Conservation (phyloP, 2,888 invertebrate species). For the Linyphia triangularis region DNA sequence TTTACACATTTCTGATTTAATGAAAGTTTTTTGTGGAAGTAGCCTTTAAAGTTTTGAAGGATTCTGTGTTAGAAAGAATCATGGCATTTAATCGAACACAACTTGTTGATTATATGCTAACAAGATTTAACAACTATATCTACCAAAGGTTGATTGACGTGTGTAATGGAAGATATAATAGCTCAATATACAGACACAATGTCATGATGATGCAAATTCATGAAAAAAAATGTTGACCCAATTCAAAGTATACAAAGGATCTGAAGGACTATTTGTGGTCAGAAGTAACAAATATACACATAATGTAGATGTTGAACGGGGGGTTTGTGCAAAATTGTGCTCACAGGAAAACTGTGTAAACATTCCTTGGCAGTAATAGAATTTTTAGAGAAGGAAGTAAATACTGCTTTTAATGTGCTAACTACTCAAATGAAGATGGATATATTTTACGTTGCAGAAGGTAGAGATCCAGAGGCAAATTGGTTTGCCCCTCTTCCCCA, state of each 20-base stretch:
- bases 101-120: background rate
- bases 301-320: background rate
- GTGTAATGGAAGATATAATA: background rate
- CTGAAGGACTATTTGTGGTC: background rate
- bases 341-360: background rate
- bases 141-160: background rate
- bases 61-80: background rate
- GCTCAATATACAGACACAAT: background rate
- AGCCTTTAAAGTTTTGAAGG: background rate
- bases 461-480: background rate
- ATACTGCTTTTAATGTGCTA: background rate
- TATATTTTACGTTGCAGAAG: background rate
- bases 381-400: background rate
- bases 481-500: no score
- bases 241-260: background rate
- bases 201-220: background rate
- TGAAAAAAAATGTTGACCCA: background rate
- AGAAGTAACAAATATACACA: background rate
- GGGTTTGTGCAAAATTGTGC: background rate
- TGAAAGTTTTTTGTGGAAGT: constrained; percentile 1
- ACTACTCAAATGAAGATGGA: background rate
- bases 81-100: background rate
- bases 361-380: background rate
- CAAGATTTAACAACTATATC: background rate
- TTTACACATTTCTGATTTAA: background rate